phyloP scores from a whole-genome alignment of 2,888 invertebrate genomes.

The Chrysomela aeneicollis region DNA sequence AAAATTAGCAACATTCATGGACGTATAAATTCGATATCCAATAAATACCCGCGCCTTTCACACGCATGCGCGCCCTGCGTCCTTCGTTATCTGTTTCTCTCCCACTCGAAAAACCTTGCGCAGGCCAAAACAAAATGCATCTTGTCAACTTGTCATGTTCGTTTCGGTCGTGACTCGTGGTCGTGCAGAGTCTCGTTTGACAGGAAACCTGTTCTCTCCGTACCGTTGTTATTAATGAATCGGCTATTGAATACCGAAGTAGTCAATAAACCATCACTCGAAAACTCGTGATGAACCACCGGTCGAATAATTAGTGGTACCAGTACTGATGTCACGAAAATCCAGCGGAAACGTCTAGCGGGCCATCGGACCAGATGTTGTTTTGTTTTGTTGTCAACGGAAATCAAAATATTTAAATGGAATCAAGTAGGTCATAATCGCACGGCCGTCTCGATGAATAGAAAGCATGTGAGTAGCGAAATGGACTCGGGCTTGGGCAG shows the following conservation, averaged over 20 bases:
- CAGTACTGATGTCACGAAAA: constrained; percentile 6
- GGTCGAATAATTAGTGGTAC: constrained; percentile 21
- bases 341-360: constrained; percentile 7
- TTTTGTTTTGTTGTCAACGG: constrained; percentile 21
- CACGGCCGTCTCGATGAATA: constrained; percentile 39
- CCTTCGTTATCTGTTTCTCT: not conserved
- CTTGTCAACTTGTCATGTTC: not conserved
- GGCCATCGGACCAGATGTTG: not conserved
- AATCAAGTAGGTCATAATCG: constrained; percentile 41
- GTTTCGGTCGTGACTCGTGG: not conserved
- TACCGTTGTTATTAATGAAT: constrained; percentile 22
- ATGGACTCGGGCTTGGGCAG: constrained; percentile 61
- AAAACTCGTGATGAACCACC: constrained; percentile 1
- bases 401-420: constrained; percentile 30
- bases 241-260: not conserved
- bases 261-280: not conserved
- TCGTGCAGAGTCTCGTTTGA: constrained; percentile 15
- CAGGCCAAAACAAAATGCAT: not conserved
- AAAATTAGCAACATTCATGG: constrained; percentile 9
- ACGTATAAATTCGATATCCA: not conserved
- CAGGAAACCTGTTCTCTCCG: constrained; percentile 30
- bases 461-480: constrained; percentile 46
- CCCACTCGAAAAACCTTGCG: not conserved
- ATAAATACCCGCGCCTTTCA: not conserved
- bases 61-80: not conserved